Percentiles rank a stretch among this genome's conserved stretches.
These are phyloP conservation scores for Cynoglossus semilaevis DNA, from an alignment of 2,113 vertebrate species.

Conservation along the genomic window DNA sequence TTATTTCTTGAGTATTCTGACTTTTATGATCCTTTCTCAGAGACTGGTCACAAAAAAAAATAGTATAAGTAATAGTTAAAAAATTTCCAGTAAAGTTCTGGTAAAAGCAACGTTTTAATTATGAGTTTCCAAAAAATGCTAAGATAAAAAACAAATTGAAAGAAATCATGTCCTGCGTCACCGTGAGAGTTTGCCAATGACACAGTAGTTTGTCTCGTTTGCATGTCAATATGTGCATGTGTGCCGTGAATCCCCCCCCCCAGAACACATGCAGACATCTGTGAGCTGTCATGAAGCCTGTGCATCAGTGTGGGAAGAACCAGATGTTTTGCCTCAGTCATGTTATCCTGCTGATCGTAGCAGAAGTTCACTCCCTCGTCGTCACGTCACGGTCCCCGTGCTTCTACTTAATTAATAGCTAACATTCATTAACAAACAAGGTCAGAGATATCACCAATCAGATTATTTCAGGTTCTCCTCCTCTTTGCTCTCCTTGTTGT, in stretches of 20 bases:
- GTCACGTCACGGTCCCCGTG: background rate
- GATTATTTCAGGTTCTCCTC: background rate
- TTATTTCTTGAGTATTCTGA: too few species aligned
- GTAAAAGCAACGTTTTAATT: constrained; percentile 23
- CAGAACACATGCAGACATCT: constrained; percentile 37
- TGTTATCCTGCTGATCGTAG: background rate
- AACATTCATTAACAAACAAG: background rate
- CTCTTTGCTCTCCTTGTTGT: background rate
- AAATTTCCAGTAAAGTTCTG: too few species aligned
- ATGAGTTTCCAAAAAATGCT: too few species aligned
- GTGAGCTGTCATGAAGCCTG: constrained; percentile 33
- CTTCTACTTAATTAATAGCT: background rate
- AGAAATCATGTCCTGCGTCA: constrained; percentile 32
- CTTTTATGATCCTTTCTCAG: too few species aligned
- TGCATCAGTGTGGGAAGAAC: constrained; percentile 10
- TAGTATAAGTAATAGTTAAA: too few species aligned
- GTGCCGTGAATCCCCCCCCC: constrained; percentile 12
- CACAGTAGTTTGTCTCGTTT: constrained; percentile 46
- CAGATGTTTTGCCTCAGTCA: constrained; percentile 28
- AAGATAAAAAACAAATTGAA: too few species aligned
- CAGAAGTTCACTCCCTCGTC: constrained; percentile 12
- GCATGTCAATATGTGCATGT: constrained; percentile 6
- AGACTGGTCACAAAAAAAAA: too few species aligned
- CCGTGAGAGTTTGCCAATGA: constrained; percentile 50
- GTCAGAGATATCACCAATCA: background rate